phyloP scores from a whole-genome alignment of 2,888 invertebrate genomes.

The Himalopsyche tibetana region DNA sequence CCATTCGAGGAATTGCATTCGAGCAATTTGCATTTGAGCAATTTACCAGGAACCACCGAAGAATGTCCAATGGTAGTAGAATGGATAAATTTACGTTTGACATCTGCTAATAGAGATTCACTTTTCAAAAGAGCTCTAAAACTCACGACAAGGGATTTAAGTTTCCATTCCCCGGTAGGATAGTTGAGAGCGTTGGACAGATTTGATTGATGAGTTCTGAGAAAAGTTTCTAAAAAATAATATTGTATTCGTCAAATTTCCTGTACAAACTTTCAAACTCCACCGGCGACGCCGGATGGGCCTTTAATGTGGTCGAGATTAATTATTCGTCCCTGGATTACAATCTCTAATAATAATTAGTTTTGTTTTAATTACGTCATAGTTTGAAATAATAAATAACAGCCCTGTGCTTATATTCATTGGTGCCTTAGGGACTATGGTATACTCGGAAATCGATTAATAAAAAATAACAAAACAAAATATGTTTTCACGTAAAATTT shows the following conservation, averaged over 20 bases:
- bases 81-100: neutral
- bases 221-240: conserved; percentile 34
- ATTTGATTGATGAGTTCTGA: conserved; percentile 23
- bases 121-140: neutral
- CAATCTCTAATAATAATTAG: conserved; percentile 6
- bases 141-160: neutral
- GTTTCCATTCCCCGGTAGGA: neutral
- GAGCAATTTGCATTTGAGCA: too few species aligned
- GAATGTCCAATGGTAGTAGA: neutral
- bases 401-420: too few species aligned
- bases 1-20: too few species aligned
- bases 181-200: conserved; percentile 10
- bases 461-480: too few species aligned
- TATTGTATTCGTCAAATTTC: conserved; percentile 30
- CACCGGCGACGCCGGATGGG: conserved; percentile 5
- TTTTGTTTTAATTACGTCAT: neutral
- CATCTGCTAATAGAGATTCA: conserved; percentile 21
- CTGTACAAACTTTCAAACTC: conserved; percentile 19
- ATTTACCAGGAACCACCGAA: too few species aligned
- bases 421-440: too few species aligned
- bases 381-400: neutral
- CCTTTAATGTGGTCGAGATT: conserved; percentile 20
- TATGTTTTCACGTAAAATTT: too few species aligned
- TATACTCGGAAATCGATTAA: too few species aligned
- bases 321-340: neutral